Percentiles rank a stretch among this genome's conserved stretches.
Conservation (phyloP, 2,888 invertebrate genomes). For the Geotrupes spiniger region DNA sequence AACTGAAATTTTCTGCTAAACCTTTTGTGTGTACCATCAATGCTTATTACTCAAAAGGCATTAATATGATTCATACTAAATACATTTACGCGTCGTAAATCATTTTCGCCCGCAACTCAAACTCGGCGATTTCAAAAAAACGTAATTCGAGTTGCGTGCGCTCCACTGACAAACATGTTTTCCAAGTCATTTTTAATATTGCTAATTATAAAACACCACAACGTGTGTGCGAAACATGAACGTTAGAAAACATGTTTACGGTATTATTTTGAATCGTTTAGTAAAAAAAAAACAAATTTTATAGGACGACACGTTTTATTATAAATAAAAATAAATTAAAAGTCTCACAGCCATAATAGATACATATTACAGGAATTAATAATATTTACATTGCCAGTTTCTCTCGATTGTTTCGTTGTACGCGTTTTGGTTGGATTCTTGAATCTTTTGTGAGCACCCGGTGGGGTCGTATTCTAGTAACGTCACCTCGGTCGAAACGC, state of each 20-base stretch:
- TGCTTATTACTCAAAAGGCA: slow-evolving; percentile 39
- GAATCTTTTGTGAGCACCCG: slow-evolving; percentile 21
- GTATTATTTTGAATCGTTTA: too few relatives aligned
- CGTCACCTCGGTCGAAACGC: slow-evolving; percentile 41
- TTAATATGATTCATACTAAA: slow-evolving; percentile 32
- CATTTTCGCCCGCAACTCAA: too few relatives aligned
- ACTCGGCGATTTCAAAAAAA: too few relatives aligned
- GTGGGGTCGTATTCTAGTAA: slow-evolving; percentile 36
- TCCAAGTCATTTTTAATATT: too few relatives aligned
- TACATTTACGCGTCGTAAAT: too few relatives aligned
- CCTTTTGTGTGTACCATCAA: slow-evolving; percentile 36
- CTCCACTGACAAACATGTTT: too few relatives aligned
- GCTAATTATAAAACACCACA: too few relatives aligned
- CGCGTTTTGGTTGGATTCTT: slow-evolving; percentile 39
- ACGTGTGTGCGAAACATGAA: too few relatives aligned
- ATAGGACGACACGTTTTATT: not conserved
- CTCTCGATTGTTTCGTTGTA: slow-evolving; percentile 39
- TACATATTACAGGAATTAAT: slow-evolving; percentile 6
- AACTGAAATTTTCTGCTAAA: slow-evolving; percentile 38
- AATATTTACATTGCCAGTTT: slow-evolving; percentile 3
- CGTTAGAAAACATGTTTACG: too few relatives aligned
- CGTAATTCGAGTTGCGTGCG: too few relatives aligned
- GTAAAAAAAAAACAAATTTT: too few relatives aligned
- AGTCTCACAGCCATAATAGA: slow-evolving; percentile 14
- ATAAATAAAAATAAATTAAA: slow-evolving; percentile 11